phyloP scores from a whole-genome alignment of 2,888 invertebrate genomes.

The Anarsia innoxiella region DNA sequence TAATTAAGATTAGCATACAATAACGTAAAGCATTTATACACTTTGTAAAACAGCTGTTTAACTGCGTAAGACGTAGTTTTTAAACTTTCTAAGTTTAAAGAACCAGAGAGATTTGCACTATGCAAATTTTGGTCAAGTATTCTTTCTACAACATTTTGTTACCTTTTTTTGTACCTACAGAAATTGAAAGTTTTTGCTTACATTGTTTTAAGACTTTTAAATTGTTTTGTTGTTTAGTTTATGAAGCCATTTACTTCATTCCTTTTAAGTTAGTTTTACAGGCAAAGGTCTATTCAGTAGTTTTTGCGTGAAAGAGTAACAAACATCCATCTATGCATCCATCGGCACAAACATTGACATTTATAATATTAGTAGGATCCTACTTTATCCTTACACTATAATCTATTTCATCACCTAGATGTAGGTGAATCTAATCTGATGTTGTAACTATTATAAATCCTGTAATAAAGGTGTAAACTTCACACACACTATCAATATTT shows the following conservation, averaged over 20 bases:
- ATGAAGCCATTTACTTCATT: no score
- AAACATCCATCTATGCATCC: no score
- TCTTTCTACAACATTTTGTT: no score
- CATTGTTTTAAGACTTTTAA: not conserved
- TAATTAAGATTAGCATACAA: constrained; percentile 15
- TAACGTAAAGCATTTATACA: constrained; percentile 4
- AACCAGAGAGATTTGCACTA: constrained; percentile 9
- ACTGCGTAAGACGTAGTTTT: constrained; percentile 8
- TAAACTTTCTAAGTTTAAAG: constrained; percentile 13
- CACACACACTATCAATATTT: no score
- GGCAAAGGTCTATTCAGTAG: no score
- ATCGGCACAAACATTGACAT: no score
- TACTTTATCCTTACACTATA: no score
- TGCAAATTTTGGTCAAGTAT: no score
- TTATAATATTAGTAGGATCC: no score
- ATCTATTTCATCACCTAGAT: no score
- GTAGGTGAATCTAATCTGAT: constrained; percentile 7
- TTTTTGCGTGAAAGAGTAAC: no score
- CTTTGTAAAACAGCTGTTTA: constrained; percentile 1
- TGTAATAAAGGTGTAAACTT: constrained; percentile 1
- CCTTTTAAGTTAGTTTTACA: no score
- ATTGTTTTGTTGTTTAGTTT: not conserved
- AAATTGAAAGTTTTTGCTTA: constrained; percentile 11
- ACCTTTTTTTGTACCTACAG: not conserved
- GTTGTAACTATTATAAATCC: constrained; percentile 2